These are phyloP conservation scores for Eristalis arbustorum DNA, from an alignment of 2,888 invertebrate genomes.

Conservation along the genomic window DNA sequence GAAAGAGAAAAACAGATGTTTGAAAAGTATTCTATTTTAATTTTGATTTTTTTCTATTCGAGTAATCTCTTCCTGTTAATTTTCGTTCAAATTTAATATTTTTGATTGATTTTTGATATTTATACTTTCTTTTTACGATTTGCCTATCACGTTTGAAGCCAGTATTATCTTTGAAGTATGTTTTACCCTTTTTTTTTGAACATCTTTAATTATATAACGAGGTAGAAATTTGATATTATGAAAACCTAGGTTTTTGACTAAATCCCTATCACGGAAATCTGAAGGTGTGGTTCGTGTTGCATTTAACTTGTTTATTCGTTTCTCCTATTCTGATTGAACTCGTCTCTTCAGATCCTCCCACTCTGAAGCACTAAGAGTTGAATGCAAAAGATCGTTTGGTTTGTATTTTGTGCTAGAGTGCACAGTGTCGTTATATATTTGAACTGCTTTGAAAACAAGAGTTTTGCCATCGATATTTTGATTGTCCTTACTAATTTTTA, in stretches of 20 bases:
- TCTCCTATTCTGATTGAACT: too few species aligned
- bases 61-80: slow-evolving; percentile 30
- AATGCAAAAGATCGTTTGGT: too few species aligned
- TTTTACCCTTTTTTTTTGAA: slow-evolving; percentile 45
- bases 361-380: too few species aligned
- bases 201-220: slow-evolving; percentile 54
- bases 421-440: too few species aligned
- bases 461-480: too few species aligned
- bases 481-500: too few species aligned
- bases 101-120: slow-evolving; percentile 50
- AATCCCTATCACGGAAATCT: too few species aligned
- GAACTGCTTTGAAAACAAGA: too few species aligned
- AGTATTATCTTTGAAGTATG: slow-evolving; percentile 45
- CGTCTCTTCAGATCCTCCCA: too few species aligned
- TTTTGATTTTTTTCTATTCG: neutral
- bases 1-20: neutral
- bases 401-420: too few species aligned
- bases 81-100: slow-evolving; percentile 40
- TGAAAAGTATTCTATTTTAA: neutral
- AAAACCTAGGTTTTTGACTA: slow-evolving; percentile 64
- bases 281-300: too few species aligned
- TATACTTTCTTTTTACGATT: slow-evolving; percentile 54
- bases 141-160: slow-evolving; percentile 52
- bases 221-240: slow-evolving; percentile 53
- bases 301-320: too few species aligned